Evolutionary conservation across 2,113 vertebrate genomes (phyloP), one percentile per base, ranked within the genome.

Genomic region (Sardina pilchardus): DNA sequence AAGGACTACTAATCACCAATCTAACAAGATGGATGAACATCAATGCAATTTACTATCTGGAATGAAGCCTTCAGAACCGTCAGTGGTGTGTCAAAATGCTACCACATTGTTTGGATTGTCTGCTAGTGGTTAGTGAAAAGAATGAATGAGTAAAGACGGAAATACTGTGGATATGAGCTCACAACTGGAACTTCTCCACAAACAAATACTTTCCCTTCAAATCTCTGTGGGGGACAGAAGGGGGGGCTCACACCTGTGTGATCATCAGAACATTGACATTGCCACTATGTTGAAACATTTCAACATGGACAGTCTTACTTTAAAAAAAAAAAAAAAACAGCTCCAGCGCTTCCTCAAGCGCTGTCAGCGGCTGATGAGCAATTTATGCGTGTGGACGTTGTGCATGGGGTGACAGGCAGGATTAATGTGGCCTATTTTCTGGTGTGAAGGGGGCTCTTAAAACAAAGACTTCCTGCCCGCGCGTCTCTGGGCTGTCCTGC

Each of bases 381-480:
- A 87, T 78, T 83, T 48, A 56, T 56, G 85, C 50, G 63, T 81
- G 83, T 86, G 84, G 82, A 87, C 43, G 34, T 75, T 83, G 30
- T 50, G 44, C 47, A 81, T 43, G 42, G 78, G 83, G 84, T 82
- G 87, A 87, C 71, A 36, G 87, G 71, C 81, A 39, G 81, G 86
- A 88, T 86, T 87, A 89, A 85, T 84, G 81, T 50, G 83, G 81
- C 83, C 85, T 86, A 90, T 87, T 89, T 89, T 89, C 19, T 42
- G 45, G 82, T 71, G 83, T 83, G 85, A 87, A 81, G 34, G 82
- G 82, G 75, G 86, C 78, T 81, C 87, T 81, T 53, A 81, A 85
- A 88, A 88, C 83, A 89, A 90, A 88, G 45, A 87, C 88, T 90
- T 91, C 88, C 89, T 88, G 78, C 82, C 36, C 3, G 81, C 2